Base-by-base conservation (phyloP, 2,797 vertebrate genomes). In the Enteromius mattozi region DNA sequence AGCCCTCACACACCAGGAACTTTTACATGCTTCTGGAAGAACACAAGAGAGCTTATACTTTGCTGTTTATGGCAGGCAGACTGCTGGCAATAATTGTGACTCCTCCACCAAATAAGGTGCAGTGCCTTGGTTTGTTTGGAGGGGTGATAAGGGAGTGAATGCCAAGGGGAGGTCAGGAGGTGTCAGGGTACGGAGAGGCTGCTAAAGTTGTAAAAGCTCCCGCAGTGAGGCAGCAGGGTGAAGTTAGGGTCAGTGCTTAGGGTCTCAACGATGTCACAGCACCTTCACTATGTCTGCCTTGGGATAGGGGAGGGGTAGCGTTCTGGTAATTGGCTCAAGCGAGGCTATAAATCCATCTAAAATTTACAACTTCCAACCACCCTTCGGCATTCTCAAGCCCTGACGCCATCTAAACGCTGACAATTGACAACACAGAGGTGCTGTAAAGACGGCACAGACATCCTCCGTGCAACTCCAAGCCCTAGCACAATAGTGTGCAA, bases 211-310 rank as follows among this genome's bases (percentile, higher is more conserved):
- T 94, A 94, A 94, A 95, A 92, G 59, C 91, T 88, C 90, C 47
- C 6, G 16, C 76, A 79, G 81, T 90, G 90, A 94, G 91, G 91
- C 89, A 90, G 82, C 13, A 90, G 92, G 95, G 94, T 95, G 91
- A 95, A 92, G 91, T 92, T 91, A 92, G 91, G 94, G 94, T 95
- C 94, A 94, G 85, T 81, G 87, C 92, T 92, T 90, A 93, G 90
- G 89, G 90, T 94, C 92, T 91, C 90, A 66, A 24, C 92, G 93
- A 93, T 93, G 93, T 92, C 92, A 92, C 88, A 88, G 89, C 88
- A 92, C 89, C 88, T 88, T 90, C 90, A 87, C 87, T 88, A 88
- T 85, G 86, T 80, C 89, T 81, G 86, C 91, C 90, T 92, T 91
- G 90, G 91, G 92, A 92, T 91, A 87, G 68, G 68, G 83, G 68